A percentile compares a stretch with the other conserved stretches of the same genome.
Conservation (phyloP, 2,797 vertebrate species). For the Hydrophis major region DNA sequence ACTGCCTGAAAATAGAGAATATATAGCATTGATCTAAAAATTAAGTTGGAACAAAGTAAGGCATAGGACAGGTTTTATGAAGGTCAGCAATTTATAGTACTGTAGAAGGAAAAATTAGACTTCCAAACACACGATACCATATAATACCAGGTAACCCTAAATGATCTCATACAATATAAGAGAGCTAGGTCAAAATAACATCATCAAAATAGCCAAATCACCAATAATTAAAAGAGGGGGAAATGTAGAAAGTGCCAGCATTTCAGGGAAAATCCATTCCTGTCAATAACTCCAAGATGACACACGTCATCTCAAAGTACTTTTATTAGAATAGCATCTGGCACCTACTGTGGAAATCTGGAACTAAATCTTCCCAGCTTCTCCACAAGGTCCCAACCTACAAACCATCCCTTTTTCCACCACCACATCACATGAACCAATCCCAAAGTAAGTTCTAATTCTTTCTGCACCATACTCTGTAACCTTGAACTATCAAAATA, state of each 20-base stretch:
- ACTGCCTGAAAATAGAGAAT: conserved; percentile 37
- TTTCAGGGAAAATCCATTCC: too few relatives aligned
- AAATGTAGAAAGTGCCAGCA: neutral
- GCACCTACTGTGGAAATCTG: too few relatives aligned
- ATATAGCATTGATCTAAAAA: conserved; percentile 2
- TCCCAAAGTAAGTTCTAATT: too few relatives aligned
- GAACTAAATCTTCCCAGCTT: too few relatives aligned
- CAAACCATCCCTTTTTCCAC: too few relatives aligned
- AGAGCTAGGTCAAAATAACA: conserved; percentile 34
- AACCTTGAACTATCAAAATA: too few relatives aligned
- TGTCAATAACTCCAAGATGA: too few relatives aligned
- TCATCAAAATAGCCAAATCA: conserved; percentile 19
- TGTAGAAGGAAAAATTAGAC: conserved; percentile 13
- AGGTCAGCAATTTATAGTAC: neutral
- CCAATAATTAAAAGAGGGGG: neutral
- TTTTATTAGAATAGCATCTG: too few relatives aligned
- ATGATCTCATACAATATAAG: neutral
- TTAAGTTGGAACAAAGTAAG: conserved; percentile 6
- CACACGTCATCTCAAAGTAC: too few relatives aligned
- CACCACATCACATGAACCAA: too few relatives aligned
- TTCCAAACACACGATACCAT: neutral
- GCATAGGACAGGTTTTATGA: neutral
- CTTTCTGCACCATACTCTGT: too few relatives aligned
- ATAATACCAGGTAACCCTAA: neutral
- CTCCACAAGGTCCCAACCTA: too few relatives aligned